Evolutionary conservation across 2,113 vertebrate genomes (phyloP).

Genomic region (Hyperopisus bebe): DNA sequence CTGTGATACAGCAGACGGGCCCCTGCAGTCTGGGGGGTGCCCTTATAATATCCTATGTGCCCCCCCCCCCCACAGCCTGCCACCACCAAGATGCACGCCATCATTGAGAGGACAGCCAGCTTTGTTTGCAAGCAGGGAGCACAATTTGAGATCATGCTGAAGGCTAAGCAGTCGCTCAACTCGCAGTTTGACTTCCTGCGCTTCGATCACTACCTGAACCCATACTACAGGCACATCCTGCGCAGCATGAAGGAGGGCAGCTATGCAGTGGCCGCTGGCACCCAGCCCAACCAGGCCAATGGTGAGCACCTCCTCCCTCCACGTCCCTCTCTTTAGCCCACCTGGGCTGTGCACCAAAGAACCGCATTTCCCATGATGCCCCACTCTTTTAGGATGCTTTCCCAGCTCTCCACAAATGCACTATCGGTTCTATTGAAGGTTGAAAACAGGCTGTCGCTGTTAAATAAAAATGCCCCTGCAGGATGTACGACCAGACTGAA

Average conservation of each 20-base stretch:
- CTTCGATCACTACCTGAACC: constrained; percentile 98
- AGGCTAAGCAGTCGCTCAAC: constrained; percentile 90
- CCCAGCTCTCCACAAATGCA: background rate
- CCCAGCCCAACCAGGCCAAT: constrained; percentile 65
- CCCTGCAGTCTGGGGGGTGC: background rate
- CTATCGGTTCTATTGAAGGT: background rate
- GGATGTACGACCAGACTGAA: background rate
- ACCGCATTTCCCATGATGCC: background rate
- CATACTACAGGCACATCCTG: constrained; percentile 95
- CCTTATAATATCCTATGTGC: background rate
- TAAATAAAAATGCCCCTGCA: background rate
- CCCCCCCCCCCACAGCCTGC: constrained; percentile 68
- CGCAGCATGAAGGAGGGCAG: constrained; percentile 92
- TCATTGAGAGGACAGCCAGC: constrained; percentile 91
- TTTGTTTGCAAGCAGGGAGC: constrained; percentile 94
- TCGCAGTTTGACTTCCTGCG: constrained; percentile 96
- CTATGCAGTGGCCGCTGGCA: constrained; percentile 64
- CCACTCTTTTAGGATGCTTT: background rate
- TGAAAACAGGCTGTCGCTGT: background rate
- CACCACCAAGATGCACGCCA: constrained; percentile 92
- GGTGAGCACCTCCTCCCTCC: constrained; percentile 41
- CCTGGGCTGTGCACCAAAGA: background rate
- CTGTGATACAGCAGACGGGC: background rate
- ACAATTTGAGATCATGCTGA: constrained; percentile 96
- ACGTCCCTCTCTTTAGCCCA: background rate